Conservation (phyloP, 2,797 vertebrate genomes). For the Erpetoichthys calabaricus region DNA sequence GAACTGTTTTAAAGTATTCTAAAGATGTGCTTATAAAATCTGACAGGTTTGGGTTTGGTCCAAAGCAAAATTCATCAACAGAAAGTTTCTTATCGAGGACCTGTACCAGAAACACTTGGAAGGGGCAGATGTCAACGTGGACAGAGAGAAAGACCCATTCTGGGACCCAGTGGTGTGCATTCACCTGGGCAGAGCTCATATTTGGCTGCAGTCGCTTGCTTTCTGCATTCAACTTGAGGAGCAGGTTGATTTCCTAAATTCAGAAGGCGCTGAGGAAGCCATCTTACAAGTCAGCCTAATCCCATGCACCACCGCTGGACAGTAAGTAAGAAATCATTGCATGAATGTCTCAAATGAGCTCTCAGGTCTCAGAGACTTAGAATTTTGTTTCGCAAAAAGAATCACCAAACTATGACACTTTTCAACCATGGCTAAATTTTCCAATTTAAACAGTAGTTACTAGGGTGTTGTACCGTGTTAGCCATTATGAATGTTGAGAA, state of each 20-base stretch:
- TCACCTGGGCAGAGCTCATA: constrained; percentile 65
- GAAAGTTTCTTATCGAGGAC: constrained; percentile 82
- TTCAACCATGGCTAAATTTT: too few relatives aligned
- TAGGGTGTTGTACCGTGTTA: too few relatives aligned
- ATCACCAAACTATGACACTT: too few relatives aligned
- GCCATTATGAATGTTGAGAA: too few relatives aligned
- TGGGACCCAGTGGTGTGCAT: constrained; percentile 71
- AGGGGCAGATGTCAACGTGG: constrained; percentile 23
- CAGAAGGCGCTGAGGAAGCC: constrained; percentile 66
- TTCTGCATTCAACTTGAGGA: constrained; percentile 66
- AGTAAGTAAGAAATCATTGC: constrained; percentile 36
- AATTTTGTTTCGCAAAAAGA: background rate
- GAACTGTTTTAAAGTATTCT: background rate
- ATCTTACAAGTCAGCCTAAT: constrained; percentile 50
- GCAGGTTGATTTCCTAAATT: constrained; percentile 65
- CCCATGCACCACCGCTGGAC: constrained; percentile 58
- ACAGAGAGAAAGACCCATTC: constrained; percentile 66
- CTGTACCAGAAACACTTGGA: constrained; percentile 57
- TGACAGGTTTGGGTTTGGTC: constrained; percentile 79
- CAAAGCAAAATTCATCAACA: constrained; percentile 75
- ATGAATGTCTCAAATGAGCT: too few relatives aligned
- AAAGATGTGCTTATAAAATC: background rate
- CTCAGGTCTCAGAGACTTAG: background rate
- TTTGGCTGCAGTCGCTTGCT: constrained; percentile 77
- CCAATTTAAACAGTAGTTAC: too few relatives aligned